These are phyloP conservation scores for Cacatua alba DNA, from an alignment of 2,113 vertebrate genomes.

Conservation along the genomic window DNA sequence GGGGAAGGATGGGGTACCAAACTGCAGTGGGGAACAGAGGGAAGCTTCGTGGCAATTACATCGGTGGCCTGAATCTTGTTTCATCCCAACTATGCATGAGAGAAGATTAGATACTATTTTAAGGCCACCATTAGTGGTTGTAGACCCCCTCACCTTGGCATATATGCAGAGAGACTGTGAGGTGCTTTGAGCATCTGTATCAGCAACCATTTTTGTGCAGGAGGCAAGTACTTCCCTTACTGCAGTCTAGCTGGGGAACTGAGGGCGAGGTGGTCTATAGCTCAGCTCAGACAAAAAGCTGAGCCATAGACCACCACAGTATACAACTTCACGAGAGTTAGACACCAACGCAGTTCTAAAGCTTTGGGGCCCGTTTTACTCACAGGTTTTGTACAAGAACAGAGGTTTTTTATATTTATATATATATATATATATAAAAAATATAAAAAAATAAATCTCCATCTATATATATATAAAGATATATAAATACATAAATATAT, in stretches of 20 bases:
- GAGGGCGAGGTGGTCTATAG: fast-evolving
- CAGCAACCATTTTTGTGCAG: not conserved
- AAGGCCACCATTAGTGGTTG: too few species aligned
- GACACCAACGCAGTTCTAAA: not conserved
- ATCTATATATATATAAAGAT: not conserved
- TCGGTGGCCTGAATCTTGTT: fast-evolving
- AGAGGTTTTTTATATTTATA: not conserved
- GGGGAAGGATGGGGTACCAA: not conserved
- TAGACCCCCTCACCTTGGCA: not conserved
- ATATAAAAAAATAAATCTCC: too few species aligned
- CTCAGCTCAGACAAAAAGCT: not conserved
- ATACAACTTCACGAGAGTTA: not conserved
- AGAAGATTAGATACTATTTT: fast-evolving
- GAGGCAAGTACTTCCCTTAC: not conserved
- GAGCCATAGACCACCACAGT: not conserved
- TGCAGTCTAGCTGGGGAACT: not conserved
- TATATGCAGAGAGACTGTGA: fast-evolving
- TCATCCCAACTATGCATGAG: fast-evolving
- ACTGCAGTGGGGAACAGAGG: not conserved
- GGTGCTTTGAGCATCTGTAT: not conserved
- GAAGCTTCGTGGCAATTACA: not conserved
- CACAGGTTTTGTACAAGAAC: fast-evolving
- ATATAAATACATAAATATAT: not conserved
- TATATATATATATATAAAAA: not conserved
- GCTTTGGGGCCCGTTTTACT: not conserved